Percentiles rank a stretch among this genome's conserved stretches.
Conservation (phyloP, 1,140 invertebrate species). For the Drosophila baimaii region DNA sequence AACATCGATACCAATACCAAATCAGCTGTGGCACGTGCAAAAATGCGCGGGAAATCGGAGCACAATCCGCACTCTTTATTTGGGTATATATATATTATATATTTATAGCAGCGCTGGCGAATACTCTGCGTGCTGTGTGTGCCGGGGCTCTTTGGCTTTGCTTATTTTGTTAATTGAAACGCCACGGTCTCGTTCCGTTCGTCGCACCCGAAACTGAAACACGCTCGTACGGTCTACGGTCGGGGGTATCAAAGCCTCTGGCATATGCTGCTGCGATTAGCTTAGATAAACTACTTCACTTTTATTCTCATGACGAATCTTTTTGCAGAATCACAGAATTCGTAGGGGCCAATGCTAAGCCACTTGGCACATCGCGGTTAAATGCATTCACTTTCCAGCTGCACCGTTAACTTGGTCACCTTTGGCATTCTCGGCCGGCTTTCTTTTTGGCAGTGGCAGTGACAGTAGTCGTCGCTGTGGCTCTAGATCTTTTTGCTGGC, state of each 20-base stretch:
- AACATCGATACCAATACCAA: conserved; percentile 20
- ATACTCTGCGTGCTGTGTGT: conserved; percentile 11
- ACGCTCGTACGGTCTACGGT: conserved; percentile 10
- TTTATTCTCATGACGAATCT: conserved; percentile 35
- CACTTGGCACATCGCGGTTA: conserved; percentile 33
- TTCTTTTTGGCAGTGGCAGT: conserved; percentile 39
- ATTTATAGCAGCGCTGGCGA: conserved; percentile 9
- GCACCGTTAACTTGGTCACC: conserved; percentile 48
- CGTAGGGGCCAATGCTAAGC: conserved; percentile 43
- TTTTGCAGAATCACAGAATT: conserved; percentile 44
- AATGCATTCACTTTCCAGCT: conserved; percentile 48
- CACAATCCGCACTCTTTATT: conserved; percentile 36
- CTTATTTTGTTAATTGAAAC: conserved; percentile 80
- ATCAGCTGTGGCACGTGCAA: conserved; percentile 41
- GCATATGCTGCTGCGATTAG: conserved; percentile 37
- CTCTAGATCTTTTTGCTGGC: conserved; percentile 27
- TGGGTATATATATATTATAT: conserved; percentile 8
- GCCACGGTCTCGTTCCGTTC: conserved; percentile 52
- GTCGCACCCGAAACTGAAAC: conserved; percentile 45
- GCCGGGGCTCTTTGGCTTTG: conserved; percentile 52
- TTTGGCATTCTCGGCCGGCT: conserved; percentile 47
- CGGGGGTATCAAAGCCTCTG: conserved; percentile 19
- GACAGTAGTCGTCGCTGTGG: neutral
- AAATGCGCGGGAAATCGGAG: conserved; percentile 48
- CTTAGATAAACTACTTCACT: conserved; percentile 31